Percentiles rank a stretch among this genome's conserved stretches.
Conservation (phyloP, 1,140 invertebrate genomes). For the Macrocentrus cingulum region DNA sequence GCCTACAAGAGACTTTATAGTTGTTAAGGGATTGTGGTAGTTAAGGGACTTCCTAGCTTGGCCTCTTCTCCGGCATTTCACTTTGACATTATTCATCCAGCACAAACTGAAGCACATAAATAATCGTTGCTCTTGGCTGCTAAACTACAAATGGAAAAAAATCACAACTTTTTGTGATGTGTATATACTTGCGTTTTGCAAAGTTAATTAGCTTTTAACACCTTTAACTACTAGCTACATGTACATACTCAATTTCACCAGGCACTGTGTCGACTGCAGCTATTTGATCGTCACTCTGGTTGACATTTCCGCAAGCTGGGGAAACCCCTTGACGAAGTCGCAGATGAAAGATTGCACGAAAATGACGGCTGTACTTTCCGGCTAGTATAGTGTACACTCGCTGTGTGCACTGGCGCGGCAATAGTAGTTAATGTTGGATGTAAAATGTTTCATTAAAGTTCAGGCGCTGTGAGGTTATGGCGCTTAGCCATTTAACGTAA, state of each 20-base stretch:
- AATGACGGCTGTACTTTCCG: background rate
- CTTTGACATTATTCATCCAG: background rate
- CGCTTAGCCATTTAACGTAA: slow-evolving; percentile 29
- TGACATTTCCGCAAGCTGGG: background rate
- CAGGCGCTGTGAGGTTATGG: slow-evolving; percentile 21
- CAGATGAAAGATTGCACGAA: slow-evolving; percentile 4
- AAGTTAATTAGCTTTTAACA: background rate
- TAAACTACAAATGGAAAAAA: too few species aligned
- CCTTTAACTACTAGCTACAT: background rate
- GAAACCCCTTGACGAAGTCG: background rate
- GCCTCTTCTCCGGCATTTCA: background rate
- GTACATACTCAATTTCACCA: background rate
- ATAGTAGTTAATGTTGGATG: slow-evolving; percentile 31
- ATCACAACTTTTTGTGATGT: too few species aligned
- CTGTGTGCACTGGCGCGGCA: slow-evolving; percentile 5
- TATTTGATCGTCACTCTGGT: slow-evolving; percentile 1
- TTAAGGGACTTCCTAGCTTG: background rate
- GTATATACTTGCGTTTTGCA: too few species aligned
- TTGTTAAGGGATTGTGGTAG: background rate
- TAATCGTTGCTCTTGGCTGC: too few species aligned
- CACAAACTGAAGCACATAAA: too few species aligned
- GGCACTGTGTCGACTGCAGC: background rate
- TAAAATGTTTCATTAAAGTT: slow-evolving; percentile 35
- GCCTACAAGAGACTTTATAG: background rate
- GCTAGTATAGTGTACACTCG: background rate